phyloP scores from a whole-genome alignment of 2,113 vertebrate species.

The Corvus cornix region DNA sequence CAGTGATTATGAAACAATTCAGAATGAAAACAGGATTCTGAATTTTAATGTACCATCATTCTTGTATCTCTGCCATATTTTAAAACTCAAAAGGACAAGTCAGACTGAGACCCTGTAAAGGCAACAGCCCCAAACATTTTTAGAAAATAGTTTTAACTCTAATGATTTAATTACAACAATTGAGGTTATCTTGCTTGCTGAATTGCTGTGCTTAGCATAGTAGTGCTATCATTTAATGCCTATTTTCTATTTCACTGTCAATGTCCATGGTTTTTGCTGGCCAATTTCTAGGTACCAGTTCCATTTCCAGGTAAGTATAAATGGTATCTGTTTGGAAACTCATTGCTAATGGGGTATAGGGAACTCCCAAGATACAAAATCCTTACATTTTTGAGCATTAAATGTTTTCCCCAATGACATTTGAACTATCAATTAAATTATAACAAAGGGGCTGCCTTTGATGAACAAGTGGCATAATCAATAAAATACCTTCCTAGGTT shows the following conservation, averaged over 20 bases:
- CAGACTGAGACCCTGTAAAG: not conserved
- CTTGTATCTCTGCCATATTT: not conserved
- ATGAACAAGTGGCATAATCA: slow-evolving; percentile 58
- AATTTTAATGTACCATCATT: not conserved
- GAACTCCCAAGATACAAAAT: slow-evolving; percentile 9
- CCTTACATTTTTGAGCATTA: slow-evolving; percentile 46
- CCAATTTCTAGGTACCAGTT: slow-evolving; percentile 1
- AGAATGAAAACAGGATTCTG: not conserved
- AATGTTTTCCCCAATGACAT: slow-evolving; percentile 44
- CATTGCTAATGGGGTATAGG: slow-evolving; percentile 12
- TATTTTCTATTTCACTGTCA: not conserved
- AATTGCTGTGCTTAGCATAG: not conserved
- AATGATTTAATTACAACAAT: not conserved
- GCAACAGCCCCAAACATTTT: not conserved
- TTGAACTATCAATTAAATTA: not conserved
- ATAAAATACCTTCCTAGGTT: slow-evolving; percentile 46
- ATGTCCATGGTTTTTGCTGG: not conserved
- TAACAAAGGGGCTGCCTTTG: slow-evolving; percentile 29
- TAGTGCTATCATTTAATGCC: not conserved
- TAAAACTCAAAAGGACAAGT: not conserved
- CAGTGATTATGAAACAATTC: not conserved
- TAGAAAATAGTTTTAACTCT: not conserved
- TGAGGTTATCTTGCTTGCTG: not conserved
- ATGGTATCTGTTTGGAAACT: slow-evolving; percentile 22
- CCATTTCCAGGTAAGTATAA: slow-evolving; percentile 29